phyloP scores from a whole-genome alignment of 2,113 vertebrate species.

The Elephas maximus region DNA sequence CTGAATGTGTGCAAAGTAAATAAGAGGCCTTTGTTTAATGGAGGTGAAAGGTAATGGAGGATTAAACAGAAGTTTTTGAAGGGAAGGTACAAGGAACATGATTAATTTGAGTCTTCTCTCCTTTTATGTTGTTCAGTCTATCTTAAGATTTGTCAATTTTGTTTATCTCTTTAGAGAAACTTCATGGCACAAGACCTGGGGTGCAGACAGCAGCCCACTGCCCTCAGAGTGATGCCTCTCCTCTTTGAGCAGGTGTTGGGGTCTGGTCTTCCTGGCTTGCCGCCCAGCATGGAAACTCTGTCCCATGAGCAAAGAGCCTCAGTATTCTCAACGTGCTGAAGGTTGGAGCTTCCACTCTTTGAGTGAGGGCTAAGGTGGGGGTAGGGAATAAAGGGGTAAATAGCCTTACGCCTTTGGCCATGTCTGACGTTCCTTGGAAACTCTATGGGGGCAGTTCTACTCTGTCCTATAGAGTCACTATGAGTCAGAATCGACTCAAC shows the following conservation, averaged over 20 bases:
- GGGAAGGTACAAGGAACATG: neutral
- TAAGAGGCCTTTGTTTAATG: neutral
- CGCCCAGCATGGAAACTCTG: neutral
- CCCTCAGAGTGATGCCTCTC: neutral
- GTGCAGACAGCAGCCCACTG: neutral
- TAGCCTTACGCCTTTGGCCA: neutral
- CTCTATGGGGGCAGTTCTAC: too few species aligned
- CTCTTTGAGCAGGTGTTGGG: neutral
- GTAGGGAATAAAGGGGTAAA: too few species aligned
- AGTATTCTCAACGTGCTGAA: rapidly evolving
- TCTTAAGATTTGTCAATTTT: neutral
- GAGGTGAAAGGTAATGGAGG: neutral
- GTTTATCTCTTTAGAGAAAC: neutral
- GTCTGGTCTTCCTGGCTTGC: neutral
- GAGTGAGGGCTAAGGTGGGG: neutral
- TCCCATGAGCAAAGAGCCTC: neutral
- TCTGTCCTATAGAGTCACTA: too few species aligned
- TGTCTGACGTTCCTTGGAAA: too few species aligned
- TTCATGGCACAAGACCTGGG: neutral
- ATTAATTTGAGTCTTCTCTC: neutral
- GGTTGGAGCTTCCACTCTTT: rapidly evolving
- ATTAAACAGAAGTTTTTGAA: neutral
- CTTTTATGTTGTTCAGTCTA: neutral
- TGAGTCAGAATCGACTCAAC: too few species aligned
- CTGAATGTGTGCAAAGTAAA: neutral